Base-by-base conservation (phyloP, 1,140 invertebrate genomes). In the Centruroides vittatus region DNA sequence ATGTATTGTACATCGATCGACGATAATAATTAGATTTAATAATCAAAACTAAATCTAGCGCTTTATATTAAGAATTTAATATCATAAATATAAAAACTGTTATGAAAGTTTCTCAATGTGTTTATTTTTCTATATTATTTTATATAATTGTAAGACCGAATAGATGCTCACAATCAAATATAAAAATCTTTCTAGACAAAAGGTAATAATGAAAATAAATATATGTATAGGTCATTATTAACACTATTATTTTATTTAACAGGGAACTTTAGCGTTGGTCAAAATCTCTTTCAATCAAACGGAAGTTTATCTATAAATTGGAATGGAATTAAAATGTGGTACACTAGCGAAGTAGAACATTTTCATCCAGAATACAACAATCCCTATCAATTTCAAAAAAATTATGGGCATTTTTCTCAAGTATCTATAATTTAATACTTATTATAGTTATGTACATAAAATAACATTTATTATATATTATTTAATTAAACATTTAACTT, bases 321-420 rank as follows among this genome's bases (percentile, higher is more conserved):
- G 61, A 10, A 6, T 41, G 13, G 1, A n/a, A 52, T 47, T 13
- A 59, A 52, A 13, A 13, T 9, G 34, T 47, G 8, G 11, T 62
- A 35, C 34, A 57, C 49, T 34, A 54, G 46, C 34, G 55, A 53
- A 58, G 51, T 54, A 9, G 5, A 23, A 48, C 3, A 57, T 35
- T 57, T 56, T n/a, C 36, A 36, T 41, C 35, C 6, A 8, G n/a
- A 49, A 47, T 49, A 34, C 47, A 55, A 13, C 9, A 34, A 35
- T 13, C 60, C 35, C 23, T 57, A 36, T 58, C 46, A 36, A n/a
- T 12, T 3, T 34, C 60, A 60, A 5, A 49, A 47, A 7, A 55
- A 58, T 7, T 57, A 55, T 52, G 65, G 65, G n/a, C 65, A 65
- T 53, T 66, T 66, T 41, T 62, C 57, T 50, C 63, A 66, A 48